phyloP scores from a whole-genome alignment of 2,888 invertebrate species.

The Hoplodrina ambigua region DNA sequence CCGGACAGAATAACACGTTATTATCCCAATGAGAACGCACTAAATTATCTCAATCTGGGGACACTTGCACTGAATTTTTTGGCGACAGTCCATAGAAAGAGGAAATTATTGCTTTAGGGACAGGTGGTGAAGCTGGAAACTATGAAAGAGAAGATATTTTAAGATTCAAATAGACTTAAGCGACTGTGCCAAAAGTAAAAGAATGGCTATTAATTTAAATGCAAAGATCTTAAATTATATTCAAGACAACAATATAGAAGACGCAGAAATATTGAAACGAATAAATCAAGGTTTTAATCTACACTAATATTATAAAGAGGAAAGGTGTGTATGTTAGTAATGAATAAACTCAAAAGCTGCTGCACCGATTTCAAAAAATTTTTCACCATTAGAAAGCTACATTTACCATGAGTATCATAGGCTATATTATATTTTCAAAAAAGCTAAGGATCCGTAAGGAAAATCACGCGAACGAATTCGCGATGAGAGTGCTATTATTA shows the following conservation, averaged over 20 bases:
- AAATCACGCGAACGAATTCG: too few species aligned
- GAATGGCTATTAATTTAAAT: slow-evolving; percentile 20
- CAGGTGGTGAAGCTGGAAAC: slow-evolving; percentile 63
- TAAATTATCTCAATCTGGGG: slow-evolving; percentile 54
- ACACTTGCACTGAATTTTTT: slow-evolving; percentile 61
- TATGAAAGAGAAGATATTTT: slow-evolving; percentile 38
- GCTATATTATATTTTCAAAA: too few species aligned
- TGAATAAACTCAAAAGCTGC: too few species aligned
- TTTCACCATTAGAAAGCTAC: too few species aligned
- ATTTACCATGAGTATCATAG: too few species aligned
- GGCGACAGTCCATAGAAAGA: slow-evolving; percentile 70
- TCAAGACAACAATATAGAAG: not conserved
- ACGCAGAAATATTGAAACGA: not conserved
- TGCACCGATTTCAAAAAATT: too few species aligned
- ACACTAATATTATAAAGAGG: too few species aligned
- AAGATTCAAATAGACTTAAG: slow-evolving; percentile 25
- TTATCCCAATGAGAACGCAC: slow-evolving; percentile 46
- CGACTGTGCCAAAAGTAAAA: slow-evolving; percentile 26
- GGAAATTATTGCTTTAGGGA: slow-evolving; percentile 55
- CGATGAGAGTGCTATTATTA: too few species aligned
- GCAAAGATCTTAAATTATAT: slow-evolving; percentile 3
- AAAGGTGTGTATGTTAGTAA: too few species aligned
- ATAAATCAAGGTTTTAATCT: not conserved
- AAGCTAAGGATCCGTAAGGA: too few species aligned
- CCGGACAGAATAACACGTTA: slow-evolving; percentile 51